A percentile compares a stretch with the other conserved stretches of the same genome.
Conservation (phyloP, 2,888 invertebrate genomes). For the Silvanus unidentatus region DNA sequence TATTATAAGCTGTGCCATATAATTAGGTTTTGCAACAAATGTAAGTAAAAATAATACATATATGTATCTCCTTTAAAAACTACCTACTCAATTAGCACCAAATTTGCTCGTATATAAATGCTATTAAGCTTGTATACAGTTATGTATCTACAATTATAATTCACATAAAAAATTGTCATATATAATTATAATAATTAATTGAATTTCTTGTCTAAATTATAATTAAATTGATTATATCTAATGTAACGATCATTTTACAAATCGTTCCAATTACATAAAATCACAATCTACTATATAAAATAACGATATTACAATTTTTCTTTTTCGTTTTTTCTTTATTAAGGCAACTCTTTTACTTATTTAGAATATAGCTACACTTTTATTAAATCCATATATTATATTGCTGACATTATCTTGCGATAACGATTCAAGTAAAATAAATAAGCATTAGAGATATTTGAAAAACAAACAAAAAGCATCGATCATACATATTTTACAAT, state of each 20-base stretch:
- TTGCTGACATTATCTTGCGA: constrained; percentile 1
- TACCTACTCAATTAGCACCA: constrained; percentile 44
- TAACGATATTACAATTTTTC: constrained; percentile 1
- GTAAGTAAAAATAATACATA: constrained; percentile 9
- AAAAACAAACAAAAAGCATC: too few species aligned
- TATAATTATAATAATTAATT: constrained; percentile 15
- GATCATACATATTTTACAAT: too few species aligned
- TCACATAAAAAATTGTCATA: constrained; percentile 17
- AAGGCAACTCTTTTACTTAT: constrained; percentile 20
- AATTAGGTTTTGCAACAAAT: constrained; percentile 16
- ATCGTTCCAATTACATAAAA: constrained; percentile 4
- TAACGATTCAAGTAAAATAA: too few species aligned
- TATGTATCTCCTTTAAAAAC: constrained; percentile 8
- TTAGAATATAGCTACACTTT: constrained; percentile 18
- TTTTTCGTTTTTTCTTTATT: too few species aligned
- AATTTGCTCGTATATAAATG: constrained; percentile 45
- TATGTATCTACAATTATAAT: constrained; percentile 33
- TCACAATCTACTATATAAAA: too few species aligned
- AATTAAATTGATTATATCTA: constrained; percentile 6
- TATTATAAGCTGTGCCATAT: constrained; percentile 14
- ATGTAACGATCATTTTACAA: constrained; percentile 5
- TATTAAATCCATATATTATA: background rate
- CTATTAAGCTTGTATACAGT: constrained; percentile 40
- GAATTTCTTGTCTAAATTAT: constrained; percentile 14
- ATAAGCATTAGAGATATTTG: too few species aligned